Base-by-base conservation (phyloP, 2,797 vertebrate genomes). In the Rousettus madagascariensis region DNA sequence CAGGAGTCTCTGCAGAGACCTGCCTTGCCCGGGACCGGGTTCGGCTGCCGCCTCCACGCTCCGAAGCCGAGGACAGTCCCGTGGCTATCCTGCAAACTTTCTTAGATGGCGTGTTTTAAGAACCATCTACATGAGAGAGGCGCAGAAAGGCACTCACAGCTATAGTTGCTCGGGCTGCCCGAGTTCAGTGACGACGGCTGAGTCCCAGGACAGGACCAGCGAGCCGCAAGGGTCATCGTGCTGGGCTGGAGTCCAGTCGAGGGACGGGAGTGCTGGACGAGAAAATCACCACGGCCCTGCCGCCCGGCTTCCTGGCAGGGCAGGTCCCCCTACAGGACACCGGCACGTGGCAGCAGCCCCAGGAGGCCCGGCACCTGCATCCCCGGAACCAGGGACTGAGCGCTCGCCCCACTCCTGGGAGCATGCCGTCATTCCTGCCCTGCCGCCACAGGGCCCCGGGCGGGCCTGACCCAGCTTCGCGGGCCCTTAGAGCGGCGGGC, bases 11-110 rank as follows among this genome's bases (percentile, higher is more conserved):
- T 6, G 5, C 20, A 20, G 24, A 59, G 66, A 28, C 4, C 11
- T 5, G 0, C 5, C 10, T 1, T 0, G 36, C n/a, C 9, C 0
- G 4, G 10, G 24, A 2, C 4, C 6, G 28, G 4, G 30, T 1
- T 26, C 5, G n/a, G 43, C 65, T 0, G 1, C 19, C 0, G 12
- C 5, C 15, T 11, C 26, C 17, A 16, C 4, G 49, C 15, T 30
- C 55, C 5, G 10, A 30, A 43, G 30, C 30, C 51, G 38, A 20
- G 49, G 36, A 26, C 84, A 30, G 33, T 63, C 49, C 9, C 43
- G 3, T 0, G 6, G 33, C 20, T 80, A 41, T 63, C 61, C 46
- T 20, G 3, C 6, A 55, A 61, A 75, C 74, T 33, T 55, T 41
- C 84, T 86, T 55, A 78, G 61, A 24, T 36, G 26, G 51, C 33